Conservation (phyloP, 2,888 invertebrate species). For the Mystacides longicornis region DNA sequence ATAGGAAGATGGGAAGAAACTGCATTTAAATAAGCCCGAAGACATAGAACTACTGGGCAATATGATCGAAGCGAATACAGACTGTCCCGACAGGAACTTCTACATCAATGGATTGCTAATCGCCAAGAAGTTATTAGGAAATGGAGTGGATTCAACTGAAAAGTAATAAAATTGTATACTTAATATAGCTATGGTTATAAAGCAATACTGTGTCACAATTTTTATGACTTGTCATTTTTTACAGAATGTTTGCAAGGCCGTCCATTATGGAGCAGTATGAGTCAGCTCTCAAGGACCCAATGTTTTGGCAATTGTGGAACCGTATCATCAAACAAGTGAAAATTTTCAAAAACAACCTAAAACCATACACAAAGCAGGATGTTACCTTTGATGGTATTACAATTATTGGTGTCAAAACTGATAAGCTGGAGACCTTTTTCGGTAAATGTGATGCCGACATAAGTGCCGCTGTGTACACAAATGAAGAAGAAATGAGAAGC, state of each 20-base stretch:
- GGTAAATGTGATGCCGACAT: constrained; percentile 60
- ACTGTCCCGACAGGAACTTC: constrained; percentile 51
- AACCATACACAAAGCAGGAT: constrained; percentile 57
- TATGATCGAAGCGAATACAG: constrained; percentile 56
- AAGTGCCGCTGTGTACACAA: constrained; percentile 50
- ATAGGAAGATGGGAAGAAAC: constrained; percentile 45
- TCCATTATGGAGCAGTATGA: constrained; percentile 59
- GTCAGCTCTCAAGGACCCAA: constrained; percentile 64
- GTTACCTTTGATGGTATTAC: constrained; percentile 57
- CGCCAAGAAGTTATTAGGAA: constrained; percentile 44
- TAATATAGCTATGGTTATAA: background rate
- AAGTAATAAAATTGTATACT: constrained; percentile 14
- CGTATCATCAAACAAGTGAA: constrained; percentile 49
- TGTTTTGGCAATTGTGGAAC: constrained; percentile 63
- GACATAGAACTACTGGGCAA: constrained; percentile 58
- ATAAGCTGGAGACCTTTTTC: constrained; percentile 61
- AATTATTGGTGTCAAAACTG: constrained; percentile 54
- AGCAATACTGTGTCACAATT: constrained; percentile 25
- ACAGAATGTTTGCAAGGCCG: constrained; percentile 44
- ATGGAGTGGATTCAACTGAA: constrained; percentile 29
- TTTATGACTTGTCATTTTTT: constrained; percentile 26
- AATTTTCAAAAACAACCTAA: constrained; percentile 53
- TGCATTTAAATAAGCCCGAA: constrained; percentile 53
- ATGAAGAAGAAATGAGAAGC: constrained; percentile 43
- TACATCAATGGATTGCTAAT: constrained; percentile 52